Base-by-base conservation (phyloP, 2,888 invertebrate species). In the Amphimallon solstitiale region DNA sequence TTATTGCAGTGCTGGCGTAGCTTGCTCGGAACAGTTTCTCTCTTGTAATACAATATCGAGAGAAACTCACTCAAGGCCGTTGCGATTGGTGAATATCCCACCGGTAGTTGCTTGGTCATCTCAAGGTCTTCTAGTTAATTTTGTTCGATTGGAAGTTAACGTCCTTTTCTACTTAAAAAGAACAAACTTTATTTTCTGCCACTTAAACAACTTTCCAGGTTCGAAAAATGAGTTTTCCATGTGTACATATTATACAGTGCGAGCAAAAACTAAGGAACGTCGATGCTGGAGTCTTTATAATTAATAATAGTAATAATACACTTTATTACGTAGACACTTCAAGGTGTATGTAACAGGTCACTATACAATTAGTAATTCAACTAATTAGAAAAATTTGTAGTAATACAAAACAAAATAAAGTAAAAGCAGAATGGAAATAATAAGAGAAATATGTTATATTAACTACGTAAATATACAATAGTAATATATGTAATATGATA, bases 61-160 rank as follows among this genome's bases (percentile, higher is more conserved):
- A 56, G 56, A 56, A 56, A 56, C 56, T 40, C 56, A 23, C 40
- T 23, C 56, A 56, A 56, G 56, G 40, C 56, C 56, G 56, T 56
- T 56, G 21, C 56, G 56, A 56, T 56, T 56, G 56, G 56, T 40
- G 56, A 56, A 56, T 56, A 56, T 56, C 56, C 40, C 23, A 40
- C 56, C 56, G 56, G 56, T 56, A 56, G 56, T 40, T 43, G 56
- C 56, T 56, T 56, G 56, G 56, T 56, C 56, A 56, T 56, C 56
- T 56, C 56, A 56, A 56, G 56, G 56, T 21, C 56, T 56, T 38
- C 56, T 56, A 43, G 23, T 56, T 17, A 40, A 56, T 38, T 43
- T 40, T 21, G 40, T 56, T 56, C 15, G 40, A 56, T 56, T 56
- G 43, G 40, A 56, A 56, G 56, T 56, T 56, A 40, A 56, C 38